phyloP scores from a whole-genome alignment of 1,140 invertebrate genomes.

The Hycleus cichorii region DNA sequence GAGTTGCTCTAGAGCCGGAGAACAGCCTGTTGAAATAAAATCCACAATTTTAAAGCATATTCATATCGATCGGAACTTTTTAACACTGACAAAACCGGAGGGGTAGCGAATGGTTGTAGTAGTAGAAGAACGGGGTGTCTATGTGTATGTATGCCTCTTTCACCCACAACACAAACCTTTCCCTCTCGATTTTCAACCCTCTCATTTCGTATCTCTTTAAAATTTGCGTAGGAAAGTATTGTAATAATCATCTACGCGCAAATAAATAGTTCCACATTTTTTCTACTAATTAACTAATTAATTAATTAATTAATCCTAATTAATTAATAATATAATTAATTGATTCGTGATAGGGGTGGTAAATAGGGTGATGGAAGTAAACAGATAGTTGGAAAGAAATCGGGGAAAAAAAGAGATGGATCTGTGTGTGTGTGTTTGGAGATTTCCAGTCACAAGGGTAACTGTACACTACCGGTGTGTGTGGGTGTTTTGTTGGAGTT shows the following conservation, averaged over 20 bases:
- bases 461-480: neutral
- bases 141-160: too few species aligned
- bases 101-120: neutral
- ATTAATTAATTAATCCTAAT: neutral
- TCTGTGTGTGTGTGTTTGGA: neutral
- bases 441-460: neutral
- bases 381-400: too few species aligned
- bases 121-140: neutral
- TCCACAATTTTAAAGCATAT: conserved; percentile 27
- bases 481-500: neutral
- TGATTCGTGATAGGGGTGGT: neutral
- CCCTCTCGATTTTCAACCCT: conserved; percentile 12
- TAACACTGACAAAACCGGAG: conserved; percentile 16
- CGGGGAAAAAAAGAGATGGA: neutral
- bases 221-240: conserved; percentile 6
- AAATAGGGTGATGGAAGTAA: too few species aligned
- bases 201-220: conserved; percentile 13
- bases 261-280: conserved; percentile 17
- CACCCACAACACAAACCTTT: neutral
- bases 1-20: neutral
- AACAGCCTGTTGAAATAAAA: conserved; percentile 26
- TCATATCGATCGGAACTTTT: conserved; percentile 26
- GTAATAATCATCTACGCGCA: conserved; percentile 15
- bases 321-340: neutral
- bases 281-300: neutral